Evolutionary conservation across 2,797 vertebrate genomes (phyloP).

Genomic region (Podargus strigoides): DNA sequence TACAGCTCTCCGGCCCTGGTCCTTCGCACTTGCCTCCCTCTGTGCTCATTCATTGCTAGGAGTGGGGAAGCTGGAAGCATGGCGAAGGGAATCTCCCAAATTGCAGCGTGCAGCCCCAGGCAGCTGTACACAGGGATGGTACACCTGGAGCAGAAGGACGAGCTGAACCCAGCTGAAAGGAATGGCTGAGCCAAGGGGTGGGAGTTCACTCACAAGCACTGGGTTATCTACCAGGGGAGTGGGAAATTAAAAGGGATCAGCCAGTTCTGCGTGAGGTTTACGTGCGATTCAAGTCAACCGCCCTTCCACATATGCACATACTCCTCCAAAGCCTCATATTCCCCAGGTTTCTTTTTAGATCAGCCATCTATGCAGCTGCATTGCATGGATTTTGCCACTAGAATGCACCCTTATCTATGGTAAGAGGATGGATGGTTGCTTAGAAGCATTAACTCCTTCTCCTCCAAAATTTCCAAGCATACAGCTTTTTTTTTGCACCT

Average conservation of each 20-base stretch:
- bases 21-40: constrained; percentile 25
- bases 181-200: background rate
- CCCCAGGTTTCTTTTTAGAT: constrained; percentile 37
- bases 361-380: constrained; percentile 69
- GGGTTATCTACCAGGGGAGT: background rate
- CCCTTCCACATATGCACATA: background rate
- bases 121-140: background rate
- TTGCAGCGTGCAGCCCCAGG: background rate
- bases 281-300: background rate
- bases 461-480: background rate
- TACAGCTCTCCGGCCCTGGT: constrained; percentile 7
- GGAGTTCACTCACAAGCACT: background rate
- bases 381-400: constrained; percentile 79
- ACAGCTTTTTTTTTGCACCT: background rate
- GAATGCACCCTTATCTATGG: constrained; percentile 81
- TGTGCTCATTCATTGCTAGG: background rate
- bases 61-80: background rate
- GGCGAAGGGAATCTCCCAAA: background rate
- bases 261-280: background rate
- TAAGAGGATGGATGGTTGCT: constrained; percentile 52
- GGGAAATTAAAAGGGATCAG: background rate
- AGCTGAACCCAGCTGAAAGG: background rate
- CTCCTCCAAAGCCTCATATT: constrained; percentile 29
- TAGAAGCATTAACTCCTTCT: constrained; percentile 55
- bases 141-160: background rate